Evolutionary conservation across 2,113 vertebrate genomes (phyloP), one percentile per base, ranked within the genome.

Genomic region (Nibea coibor): DNA sequence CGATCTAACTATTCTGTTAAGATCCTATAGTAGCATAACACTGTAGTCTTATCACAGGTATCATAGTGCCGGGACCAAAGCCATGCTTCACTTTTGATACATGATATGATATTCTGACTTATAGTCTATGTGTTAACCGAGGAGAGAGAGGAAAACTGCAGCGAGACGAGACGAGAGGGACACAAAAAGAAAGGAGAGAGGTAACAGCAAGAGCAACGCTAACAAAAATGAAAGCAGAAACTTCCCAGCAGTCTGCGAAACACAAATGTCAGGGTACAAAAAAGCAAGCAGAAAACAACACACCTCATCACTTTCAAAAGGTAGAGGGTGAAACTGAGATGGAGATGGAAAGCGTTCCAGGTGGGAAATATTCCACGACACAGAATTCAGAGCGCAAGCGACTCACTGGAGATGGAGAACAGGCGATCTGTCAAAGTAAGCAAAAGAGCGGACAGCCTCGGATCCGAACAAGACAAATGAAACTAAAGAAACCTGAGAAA

Each of bases 401-500:
- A 57, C 74, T 64, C 59, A 24, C 14, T 65, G 16, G 3, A 75
- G 45, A 67, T 15, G 71, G 73, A 78, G 86, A 81, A 74, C 80
- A 82, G 65, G 80, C 57, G 45, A 75, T 77, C 72, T 75, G 84
- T 88, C 82, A 87, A 87, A 76, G 74, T 75, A 58, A 82, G 89
- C 48, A 74, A 35, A 53, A 53, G 45, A 83, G 68, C 12, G n/a
- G 35, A 67, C 79, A 54, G 70, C 48, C 48, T 57, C 48, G 35
- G 65, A 75, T 71, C 24, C 1, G 19, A 88, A 73, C 20, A 62
- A 61, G 72, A 66, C 50, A 63, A 73, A 26, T 68, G 56, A 78
- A 81, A 63, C 63, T 58, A 51, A 43, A 82, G 87, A 88, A 89
- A 85, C 83, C 76, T 43, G 84, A 86, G 90, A 72, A 83, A 71